These are phyloP conservation scores for Macrobrachium rosenbergii DNA, from an alignment of 1,140 invertebrate genomes.

Conservation along the genomic window DNA sequence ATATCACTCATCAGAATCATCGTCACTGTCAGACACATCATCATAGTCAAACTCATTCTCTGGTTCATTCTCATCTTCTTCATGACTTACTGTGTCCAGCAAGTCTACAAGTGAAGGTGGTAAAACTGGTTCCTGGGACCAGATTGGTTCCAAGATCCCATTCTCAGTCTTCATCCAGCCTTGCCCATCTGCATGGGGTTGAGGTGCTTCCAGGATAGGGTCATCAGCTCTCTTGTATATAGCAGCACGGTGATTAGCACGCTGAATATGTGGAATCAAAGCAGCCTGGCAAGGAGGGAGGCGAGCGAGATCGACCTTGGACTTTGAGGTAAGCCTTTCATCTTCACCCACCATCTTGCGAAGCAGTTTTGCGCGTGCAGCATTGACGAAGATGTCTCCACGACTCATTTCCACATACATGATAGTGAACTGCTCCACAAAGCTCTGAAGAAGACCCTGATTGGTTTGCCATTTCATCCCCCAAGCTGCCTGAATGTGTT, in stretches of 20 bases:
- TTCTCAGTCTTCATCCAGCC: slow-evolving; percentile 30
- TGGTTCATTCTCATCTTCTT: slow-evolving; percentile 18
- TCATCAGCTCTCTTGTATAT: no score
- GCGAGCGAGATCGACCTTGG: no score
- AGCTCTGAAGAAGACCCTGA: neutral
- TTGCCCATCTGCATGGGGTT: slow-evolving; percentile 29
- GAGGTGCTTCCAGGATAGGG: no score
- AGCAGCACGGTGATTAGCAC: no score
- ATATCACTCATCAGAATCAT: no score
- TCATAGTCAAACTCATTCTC: slow-evolving; percentile 26
- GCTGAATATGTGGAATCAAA: no score
- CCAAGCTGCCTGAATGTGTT: neutral
- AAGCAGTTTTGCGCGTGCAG: slow-evolving; percentile 26
- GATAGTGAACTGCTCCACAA: slow-evolving; percentile 30
- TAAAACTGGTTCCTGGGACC: no score
- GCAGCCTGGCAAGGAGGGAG: no score
- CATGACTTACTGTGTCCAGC: no score
- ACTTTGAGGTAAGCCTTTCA: no score
- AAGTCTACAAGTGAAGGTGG: no score
- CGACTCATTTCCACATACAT: slow-evolving; percentile 20
- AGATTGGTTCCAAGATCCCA: slow-evolving; percentile 30
- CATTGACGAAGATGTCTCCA: slow-evolving; percentile 22
- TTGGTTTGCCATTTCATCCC: slow-evolving; percentile 9
- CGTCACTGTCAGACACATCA: neutral
- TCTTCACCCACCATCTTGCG: no score